Evolutionary conservation across 2,113 vertebrate genomes (phyloP), one percentile per base, ranked within the genome.

Genomic region (Lagopus leucura): DNA sequence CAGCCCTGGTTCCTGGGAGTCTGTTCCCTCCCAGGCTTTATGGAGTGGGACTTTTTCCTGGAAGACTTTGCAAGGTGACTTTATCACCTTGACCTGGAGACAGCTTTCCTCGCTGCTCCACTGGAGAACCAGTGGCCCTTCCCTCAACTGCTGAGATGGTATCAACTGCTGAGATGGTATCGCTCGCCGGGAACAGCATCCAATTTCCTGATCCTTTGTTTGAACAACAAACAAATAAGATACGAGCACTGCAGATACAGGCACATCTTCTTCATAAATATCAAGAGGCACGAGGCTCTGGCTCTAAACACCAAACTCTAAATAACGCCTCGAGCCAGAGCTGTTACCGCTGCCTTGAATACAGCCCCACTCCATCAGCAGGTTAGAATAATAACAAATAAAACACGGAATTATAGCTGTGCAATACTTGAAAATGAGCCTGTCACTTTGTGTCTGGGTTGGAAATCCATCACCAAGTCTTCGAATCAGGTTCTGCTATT

Each of bases 201-300:
- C 96, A 96, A 96, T 97, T 95, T 96, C 95, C 94, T 86, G 94
- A 92, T 86, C 90, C 94, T 96, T 90, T 97, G 96, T 96, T 96
- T 96, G 95, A 97, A 84, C 91, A 94, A 94, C 93, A 96, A 95
- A 94, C 96, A 95, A 94, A 91, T 88, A 91, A 95, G 95, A 86
- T 91, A 81, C 0, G 30, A 91, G 93, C 54, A 1, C 82, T 75
- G 91, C 90, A 86, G 91, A 93, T 91, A 28, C 85, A 48, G 90
- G 88, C 86, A 77, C 93, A 94, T 97, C 96, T 93, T 87, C 84
- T 83, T 86, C 95, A 95, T 95, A 96, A 96, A 93, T 91, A 95
- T 16, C 85, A 7, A 45, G 85, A 95, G 88, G 89, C 91, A 92
- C 8, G 20, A 91, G 91, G 85, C 61, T 67, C 88, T 91, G 1